phyloP scores from a whole-genome alignment of 30 jellyfish, hydroid and myxozoan genomes.

The Mastigias papua region DNA sequence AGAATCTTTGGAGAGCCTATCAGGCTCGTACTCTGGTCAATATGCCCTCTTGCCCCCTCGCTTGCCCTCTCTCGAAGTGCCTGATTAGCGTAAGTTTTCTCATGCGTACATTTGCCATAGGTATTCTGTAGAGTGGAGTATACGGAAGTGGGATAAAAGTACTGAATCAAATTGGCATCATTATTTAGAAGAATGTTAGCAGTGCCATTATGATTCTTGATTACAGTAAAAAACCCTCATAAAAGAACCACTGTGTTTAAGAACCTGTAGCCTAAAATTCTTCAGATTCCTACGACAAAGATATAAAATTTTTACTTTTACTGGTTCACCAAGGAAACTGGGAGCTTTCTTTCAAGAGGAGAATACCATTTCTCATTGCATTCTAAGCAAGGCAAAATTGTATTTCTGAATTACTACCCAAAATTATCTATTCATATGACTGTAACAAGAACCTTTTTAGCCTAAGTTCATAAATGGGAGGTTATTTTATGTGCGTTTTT shows the following conservation, averaged over 20 bases:
- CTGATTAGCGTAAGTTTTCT: no score
- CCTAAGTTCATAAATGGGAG: neutral
- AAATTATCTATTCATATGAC: neutral
- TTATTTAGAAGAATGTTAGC: no score
- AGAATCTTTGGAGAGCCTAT: no score
- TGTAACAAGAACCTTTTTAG: neutral
- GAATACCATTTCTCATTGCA: neutral
- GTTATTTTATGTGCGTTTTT: neutral
- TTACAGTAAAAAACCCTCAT: neutral
- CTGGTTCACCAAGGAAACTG: no score
- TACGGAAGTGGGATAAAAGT: no score
- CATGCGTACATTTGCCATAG: no score
- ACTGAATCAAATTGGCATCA: neutral
- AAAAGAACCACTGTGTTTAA: neutral
- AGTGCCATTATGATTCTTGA: neutral
- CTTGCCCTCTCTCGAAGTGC: no score
- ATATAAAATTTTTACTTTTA: neutral
- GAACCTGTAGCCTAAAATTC: neutral
- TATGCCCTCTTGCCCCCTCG: no score
- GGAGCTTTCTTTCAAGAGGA: neutral
- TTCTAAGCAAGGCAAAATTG: no score
- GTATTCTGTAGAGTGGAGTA: no score
- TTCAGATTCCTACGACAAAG: neutral
- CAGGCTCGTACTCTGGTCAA: no score
- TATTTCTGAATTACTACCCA: neutral